Percentiles rank a stretch among this genome's conserved stretches.
These are phyloP conservation scores for Drosophila maculinotata DNA, from an alignment of 2,888 invertebrate species.

Conservation along the genomic window DNA sequence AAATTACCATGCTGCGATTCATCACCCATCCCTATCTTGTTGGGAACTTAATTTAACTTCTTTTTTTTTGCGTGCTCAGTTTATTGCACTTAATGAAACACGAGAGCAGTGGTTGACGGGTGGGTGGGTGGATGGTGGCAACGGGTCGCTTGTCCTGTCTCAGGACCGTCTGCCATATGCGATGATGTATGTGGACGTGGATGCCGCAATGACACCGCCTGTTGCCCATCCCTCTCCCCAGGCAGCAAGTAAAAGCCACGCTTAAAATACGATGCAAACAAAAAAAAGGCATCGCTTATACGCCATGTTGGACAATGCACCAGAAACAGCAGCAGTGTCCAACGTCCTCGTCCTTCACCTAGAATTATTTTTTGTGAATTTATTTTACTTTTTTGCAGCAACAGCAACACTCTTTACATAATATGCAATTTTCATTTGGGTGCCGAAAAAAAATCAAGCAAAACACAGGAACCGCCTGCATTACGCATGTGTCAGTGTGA, in stretches of 20 bases:
- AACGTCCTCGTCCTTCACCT: conserved; percentile 83
- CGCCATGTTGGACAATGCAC: conserved; percentile 49
- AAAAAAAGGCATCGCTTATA: conserved; percentile 52
- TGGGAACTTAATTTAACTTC: conserved; percentile 65
- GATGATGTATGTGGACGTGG: conserved; percentile 70
- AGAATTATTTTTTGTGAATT: conserved; percentile 80
- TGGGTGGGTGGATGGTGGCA: conserved; percentile 28
- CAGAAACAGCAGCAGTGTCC: conserved; percentile 19
- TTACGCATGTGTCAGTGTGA: conserved; percentile 65
- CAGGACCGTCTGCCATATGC: conserved; percentile 66
- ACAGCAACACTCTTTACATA: conserved; percentile 78
- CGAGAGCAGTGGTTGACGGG: conserved; percentile 26
- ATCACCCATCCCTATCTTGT: conserved; percentile 40
- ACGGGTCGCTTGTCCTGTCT: conserved; percentile 59
- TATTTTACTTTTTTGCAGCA: conserved; percentile 57
- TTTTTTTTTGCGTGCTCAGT: conserved; percentile 54
- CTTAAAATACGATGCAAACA: conserved; percentile 68
- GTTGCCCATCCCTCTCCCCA: conserved; percentile 31
- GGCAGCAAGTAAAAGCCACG: conserved; percentile 38
- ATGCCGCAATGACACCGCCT: conserved; percentile 54
- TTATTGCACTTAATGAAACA: conserved; percentile 81
- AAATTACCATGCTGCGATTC: conserved; percentile 4
- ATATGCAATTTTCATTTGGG: conserved; percentile 81
- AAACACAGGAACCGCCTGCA: conserved; percentile 61
- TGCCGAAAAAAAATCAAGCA: conserved; percentile 58